These are phyloP conservation scores for Drosophila lacteicornis DNA, from an alignment of 1,140 invertebrate species.

Conservation along the genomic window DNA sequence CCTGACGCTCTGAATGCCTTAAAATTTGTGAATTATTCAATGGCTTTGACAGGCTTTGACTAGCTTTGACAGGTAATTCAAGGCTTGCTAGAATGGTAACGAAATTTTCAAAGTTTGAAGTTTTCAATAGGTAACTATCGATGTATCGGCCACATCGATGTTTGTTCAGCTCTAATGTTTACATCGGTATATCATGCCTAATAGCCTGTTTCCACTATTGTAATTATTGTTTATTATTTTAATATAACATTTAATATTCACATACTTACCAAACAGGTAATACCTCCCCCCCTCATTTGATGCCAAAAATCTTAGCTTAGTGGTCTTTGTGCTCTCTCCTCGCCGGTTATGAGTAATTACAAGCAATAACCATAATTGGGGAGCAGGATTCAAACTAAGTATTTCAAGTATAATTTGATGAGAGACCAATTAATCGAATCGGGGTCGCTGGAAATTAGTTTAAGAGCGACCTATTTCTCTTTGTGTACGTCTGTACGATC, in stretches of 20 bases:
- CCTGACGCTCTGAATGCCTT: no score
- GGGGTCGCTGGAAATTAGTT: constrained; percentile 22
- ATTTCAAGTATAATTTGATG: constrained; percentile 24
- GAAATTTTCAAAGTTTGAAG: background rate
- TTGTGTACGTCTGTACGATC: constrained; percentile 26
- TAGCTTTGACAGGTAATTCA: background rate
- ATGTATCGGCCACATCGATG: no score
- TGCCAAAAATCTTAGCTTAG: no score
- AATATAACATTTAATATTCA: no score
- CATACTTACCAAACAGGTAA: no score
- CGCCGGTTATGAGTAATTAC: background rate
- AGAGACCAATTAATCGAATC: constrained; percentile 23
- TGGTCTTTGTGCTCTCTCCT: background rate
- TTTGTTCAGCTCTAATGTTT: no score
- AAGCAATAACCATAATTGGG: constrained; percentile 10
- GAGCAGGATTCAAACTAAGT: background rate
- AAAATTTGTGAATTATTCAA: no score
- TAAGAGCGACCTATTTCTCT: constrained; percentile 33
- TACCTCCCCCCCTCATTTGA: no score
- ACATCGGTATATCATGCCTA: no score
- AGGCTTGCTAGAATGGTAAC: background rate
- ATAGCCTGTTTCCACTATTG: no score
- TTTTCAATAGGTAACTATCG: no score
- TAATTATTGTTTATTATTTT: no score
- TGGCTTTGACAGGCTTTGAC: background rate